phyloP scores from a whole-genome alignment of 2,888 invertebrate species.

The Xylophagus ater region DNA sequence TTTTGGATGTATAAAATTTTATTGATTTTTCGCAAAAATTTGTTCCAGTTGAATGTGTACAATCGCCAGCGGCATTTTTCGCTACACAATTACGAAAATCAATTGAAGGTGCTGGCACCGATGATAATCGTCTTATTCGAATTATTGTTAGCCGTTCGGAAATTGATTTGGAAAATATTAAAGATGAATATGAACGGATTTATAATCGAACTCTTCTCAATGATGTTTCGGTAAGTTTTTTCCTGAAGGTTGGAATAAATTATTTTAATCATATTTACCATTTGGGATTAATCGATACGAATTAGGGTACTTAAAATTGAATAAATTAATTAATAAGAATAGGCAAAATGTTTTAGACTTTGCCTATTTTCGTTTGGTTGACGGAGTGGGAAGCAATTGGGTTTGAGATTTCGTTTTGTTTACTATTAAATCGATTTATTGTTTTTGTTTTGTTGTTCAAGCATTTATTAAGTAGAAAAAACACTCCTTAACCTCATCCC shows the following conservation, averaged over 20 bases:
- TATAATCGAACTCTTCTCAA: slow-evolving; percentile 57
- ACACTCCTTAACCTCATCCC: background rate
- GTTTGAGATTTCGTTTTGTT: no score
- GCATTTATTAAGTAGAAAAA: no score
- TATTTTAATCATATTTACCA: no score
- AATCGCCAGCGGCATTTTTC: slow-evolving; percentile 55
- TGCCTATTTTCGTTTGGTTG: no score
- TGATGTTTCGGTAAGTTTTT: slow-evolving; percentile 47
- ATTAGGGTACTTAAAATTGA: background rate
- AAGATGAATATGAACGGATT: slow-evolving; percentile 55
- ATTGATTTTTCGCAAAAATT: background rate
- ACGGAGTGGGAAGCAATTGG: no score
- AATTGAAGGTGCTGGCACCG: slow-evolving; percentile 60
- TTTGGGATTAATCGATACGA: no score
- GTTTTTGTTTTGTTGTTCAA: no score
- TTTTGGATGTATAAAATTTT: background rate
- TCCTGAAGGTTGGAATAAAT: no score
- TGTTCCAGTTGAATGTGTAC: slow-evolving; percentile 55
- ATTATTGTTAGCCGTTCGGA: slow-evolving; percentile 59
- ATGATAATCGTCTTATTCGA: slow-evolving; percentile 58
- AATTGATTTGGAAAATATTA: slow-evolving; percentile 58
- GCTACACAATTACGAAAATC: slow-evolving; percentile 53
- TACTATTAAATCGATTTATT: no score
- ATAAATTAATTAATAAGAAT: background rate
- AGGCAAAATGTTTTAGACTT: background rate